phyloP scores from a whole-genome alignment of 2,888 invertebrate genomes.

The Sycophila texana region DNA sequence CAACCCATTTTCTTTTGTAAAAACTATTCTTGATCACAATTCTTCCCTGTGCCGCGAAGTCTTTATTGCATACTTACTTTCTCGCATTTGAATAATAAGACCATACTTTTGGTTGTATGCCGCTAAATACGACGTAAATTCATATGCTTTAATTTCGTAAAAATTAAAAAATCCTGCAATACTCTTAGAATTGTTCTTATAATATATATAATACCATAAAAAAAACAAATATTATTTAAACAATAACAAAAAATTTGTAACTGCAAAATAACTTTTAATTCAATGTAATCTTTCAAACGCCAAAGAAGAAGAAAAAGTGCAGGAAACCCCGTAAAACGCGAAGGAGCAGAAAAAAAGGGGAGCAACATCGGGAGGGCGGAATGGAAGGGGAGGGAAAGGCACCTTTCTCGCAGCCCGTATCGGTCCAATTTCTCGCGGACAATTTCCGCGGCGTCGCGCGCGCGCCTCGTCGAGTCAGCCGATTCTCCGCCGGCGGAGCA shows the following conservation, averaged over 20 bases:
- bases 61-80: slow-evolving; percentile 8
- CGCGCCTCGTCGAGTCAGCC: slow-evolving; percentile 31
- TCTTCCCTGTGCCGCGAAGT: slow-evolving; percentile 7
- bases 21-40: background rate
- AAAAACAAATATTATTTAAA: background rate
- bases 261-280: background rate
- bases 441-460: slow-evolving; percentile 33
- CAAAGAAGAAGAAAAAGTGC: background rate
- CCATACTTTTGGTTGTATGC: too few relatives aligned
- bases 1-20: slow-evolving; percentile 37
- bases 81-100: background rate
- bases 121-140: too few relatives aligned
- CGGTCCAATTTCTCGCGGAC: slow-evolving; percentile 48
- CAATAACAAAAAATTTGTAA: background rate
- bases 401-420: slow-evolving; percentile 15
- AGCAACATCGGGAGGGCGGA: too few relatives aligned
- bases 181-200: background rate
- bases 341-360: too few relatives aligned
- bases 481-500: background rate
- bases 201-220: background rate
- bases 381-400: too few relatives aligned
- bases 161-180: too few relatives aligned
- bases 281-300: too few relatives aligned
- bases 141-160: too few relatives aligned
- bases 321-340: too few relatives aligned